Percentiles rank a stretch among this genome's conserved stretches.
phyloP scores from a whole-genome alignment of 2,797 vertebrate genomes.

The Melanotaenia trifasciata region DNA sequence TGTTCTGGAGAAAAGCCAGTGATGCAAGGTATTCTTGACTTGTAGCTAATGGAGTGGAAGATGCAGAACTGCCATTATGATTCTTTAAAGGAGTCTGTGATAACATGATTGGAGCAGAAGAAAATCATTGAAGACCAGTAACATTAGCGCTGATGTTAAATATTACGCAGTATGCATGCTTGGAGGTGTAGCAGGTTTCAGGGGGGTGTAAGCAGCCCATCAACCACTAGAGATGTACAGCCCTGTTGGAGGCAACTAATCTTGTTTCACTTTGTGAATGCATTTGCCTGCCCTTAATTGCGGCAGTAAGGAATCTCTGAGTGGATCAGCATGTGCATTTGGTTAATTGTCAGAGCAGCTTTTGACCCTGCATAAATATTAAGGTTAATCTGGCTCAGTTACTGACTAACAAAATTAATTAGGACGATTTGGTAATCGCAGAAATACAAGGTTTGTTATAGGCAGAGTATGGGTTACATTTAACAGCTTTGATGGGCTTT shows the following conservation, averaged over 20 bases:
- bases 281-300: slow-evolving; percentile 64
- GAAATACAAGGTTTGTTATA: slow-evolving; percentile 10
- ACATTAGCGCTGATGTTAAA: slow-evolving; percentile 34
- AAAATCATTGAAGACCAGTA: slow-evolving; percentile 23
- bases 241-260: slow-evolving; percentile 60
- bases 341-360: slow-evolving; percentile 48
- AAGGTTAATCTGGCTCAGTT: slow-evolving; percentile 60
- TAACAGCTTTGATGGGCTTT: not conserved
- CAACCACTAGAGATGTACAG: slow-evolving; percentile 40
- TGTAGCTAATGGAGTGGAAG: slow-evolving; percentile 51
- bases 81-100: slow-evolving; percentile 40
- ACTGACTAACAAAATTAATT: slow-evolving; percentile 56
- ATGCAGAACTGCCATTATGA: slow-evolving; percentile 45
- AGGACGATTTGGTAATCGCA: slow-evolving; percentile 39
- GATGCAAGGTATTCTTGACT: slow-evolving; percentile 43
- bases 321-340: slow-evolving; percentile 69
- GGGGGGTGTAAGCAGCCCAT: slow-evolving; percentile 56
- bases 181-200: slow-evolving; percentile 54
- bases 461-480: slow-evolving; percentile 22
- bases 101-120: slow-evolving; percentile 22
- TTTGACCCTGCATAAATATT: slow-evolving; percentile 54
- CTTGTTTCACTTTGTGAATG: slow-evolving; percentile 70
- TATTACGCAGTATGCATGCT: slow-evolving; percentile 34
- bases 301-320: slow-evolving; percentile 39
- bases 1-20: slow-evolving; percentile 55